Percentiles rank a stretch among this genome's conserved stretches.
Evolutionary conservation across 1,140 invertebrate genomes (phyloP).

Genomic region (Panulirus ornatus): DNA sequence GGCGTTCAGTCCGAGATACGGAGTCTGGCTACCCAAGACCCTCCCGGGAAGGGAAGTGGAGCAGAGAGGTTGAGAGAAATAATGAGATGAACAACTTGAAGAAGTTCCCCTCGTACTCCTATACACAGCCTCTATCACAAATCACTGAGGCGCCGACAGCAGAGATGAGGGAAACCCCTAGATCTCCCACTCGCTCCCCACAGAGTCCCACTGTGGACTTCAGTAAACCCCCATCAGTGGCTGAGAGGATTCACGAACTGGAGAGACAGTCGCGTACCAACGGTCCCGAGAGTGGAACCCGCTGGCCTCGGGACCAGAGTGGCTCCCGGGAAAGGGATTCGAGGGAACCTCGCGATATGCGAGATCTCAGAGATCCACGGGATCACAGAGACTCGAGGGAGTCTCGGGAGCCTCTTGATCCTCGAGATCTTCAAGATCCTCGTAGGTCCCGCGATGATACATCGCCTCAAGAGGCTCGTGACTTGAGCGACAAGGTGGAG

Average conservation of each 20-base stretch:
- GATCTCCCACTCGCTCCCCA: constrained; percentile 71
- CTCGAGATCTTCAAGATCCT: not conserved
- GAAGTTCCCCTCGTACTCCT: constrained; percentile 76
- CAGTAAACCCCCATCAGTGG: constrained; percentile 82
- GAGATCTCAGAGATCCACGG: not conserved
- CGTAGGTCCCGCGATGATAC: constrained; percentile 27
- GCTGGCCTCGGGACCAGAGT: constrained; percentile 56
- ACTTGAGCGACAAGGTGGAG: constrained; percentile 12
- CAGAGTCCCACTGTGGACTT: constrained; percentile 79
- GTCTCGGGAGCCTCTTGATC: not conserved
- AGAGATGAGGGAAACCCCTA: constrained; percentile 70
- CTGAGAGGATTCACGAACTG: constrained; percentile 86
- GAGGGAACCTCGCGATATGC: constrained; percentile 52
- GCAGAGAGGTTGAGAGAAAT: constrained; percentile 73
- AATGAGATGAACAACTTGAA: constrained; percentile 76
- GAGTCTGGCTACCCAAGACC: constrained; percentile 67
- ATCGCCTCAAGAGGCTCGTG: not conserved
- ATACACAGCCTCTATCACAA: constrained; percentile 75
- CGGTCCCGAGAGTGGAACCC: constrained; percentile 67
- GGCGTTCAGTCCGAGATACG: constrained; percentile 70
- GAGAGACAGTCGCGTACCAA: constrained; percentile 80
- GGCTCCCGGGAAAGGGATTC: constrained; percentile 57
- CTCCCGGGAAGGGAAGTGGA: constrained; percentile 73
- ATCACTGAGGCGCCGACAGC: constrained; percentile 73
- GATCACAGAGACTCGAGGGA: constrained; percentile 27